Evolutionary conservation across 1,140 invertebrate species (phyloP).

Genomic region (Diplogasteroides magnus): DNA sequence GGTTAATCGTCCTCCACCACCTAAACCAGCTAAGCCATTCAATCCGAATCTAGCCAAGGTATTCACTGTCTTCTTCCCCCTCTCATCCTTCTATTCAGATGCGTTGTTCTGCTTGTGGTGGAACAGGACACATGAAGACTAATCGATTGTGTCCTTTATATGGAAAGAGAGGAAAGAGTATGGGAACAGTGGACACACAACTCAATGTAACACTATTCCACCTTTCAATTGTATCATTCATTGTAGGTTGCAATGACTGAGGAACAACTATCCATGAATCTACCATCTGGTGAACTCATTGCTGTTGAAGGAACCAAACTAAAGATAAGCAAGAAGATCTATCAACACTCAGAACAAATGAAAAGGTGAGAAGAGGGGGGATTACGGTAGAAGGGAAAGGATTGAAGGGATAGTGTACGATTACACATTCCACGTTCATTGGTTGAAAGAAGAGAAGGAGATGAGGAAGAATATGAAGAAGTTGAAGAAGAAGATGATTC

Average conservation of each 20-base stretch:
- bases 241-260: conserved; percentile 1
- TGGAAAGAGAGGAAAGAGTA: conserved; percentile 63
- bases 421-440: not conserved
- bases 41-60: conserved; percentile 38
- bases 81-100: conserved; percentile 59
- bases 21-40: conserved; percentile 76
- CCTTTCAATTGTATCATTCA: not conserved
- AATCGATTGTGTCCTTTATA: conserved; percentile 94
- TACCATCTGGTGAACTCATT: conserved; percentile 1
- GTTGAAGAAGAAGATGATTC: conserved; percentile 70
- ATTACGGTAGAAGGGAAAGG: conserved; percentile 1
- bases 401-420: conserved; percentile 3
- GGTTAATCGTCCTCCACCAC: conserved; percentile 66
- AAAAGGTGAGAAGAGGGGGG: not conserved
- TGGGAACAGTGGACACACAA: conserved; percentile 37
- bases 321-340: conserved; percentile 22
- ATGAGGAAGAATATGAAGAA: conserved; percentile 41
- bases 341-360: conserved; percentile 11
- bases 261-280: conserved; percentile 4
- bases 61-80: not conserved
- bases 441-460: conserved; percentile 3
- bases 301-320: conserved; percentile 25
- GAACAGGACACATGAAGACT: conserved; percentile 75
- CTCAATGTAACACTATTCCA: conserved; percentile 1
- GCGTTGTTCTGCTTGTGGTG: conserved; percentile 88